A percentile compares a stretch with the other conserved stretches of the same genome.
phyloP scores from a whole-genome alignment of 2,113 vertebrate species.

The Crotalus helleri region DNA sequence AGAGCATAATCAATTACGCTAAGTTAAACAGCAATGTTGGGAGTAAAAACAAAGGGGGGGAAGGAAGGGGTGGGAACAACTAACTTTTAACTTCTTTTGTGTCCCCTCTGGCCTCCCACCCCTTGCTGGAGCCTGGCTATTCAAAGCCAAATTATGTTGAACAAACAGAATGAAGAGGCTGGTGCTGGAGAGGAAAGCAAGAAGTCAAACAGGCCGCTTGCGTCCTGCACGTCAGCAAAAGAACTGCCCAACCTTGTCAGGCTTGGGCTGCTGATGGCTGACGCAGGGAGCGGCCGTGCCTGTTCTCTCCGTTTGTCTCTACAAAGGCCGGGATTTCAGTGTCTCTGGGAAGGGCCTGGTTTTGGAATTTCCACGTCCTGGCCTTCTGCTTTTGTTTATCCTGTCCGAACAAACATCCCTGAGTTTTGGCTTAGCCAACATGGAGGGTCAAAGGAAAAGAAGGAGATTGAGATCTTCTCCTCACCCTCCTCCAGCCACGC shows the following conservation, averaged over 20 bases:
- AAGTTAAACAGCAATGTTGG: not conserved
- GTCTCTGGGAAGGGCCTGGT: not conserved
- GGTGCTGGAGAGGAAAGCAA: slow-evolving; percentile 27
- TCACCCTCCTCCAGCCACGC: not conserved
- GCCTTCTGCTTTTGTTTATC: not conserved
- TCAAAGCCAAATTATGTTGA: slow-evolving; percentile 49
- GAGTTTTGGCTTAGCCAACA: not conserved
- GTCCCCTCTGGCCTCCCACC: slow-evolving; percentile 15
- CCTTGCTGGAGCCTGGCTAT: slow-evolving; percentile 34
- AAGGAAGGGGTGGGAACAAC: slow-evolving; percentile 3
- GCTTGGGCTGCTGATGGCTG: not conserved
- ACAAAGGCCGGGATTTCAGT: not conserved
- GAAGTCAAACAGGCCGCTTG: not conserved
- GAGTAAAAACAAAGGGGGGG: slow-evolving; percentile 28
- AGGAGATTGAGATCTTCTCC: not conserved
- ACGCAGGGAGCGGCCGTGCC: not conserved
- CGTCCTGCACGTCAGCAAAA: not conserved
- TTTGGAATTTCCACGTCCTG: not conserved
- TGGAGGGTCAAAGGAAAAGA: not conserved
- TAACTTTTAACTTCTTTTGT: slow-evolving; percentile 34
- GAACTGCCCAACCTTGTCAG: not conserved
- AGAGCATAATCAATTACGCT: slow-evolving; percentile 8
- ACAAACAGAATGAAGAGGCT: slow-evolving; percentile 41
- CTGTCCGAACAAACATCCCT: slow-evolving; percentile 10
- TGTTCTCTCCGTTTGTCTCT: not conserved